Percentiles rank a stretch among this genome's conserved stretches.
phyloP scores from a whole-genome alignment of 2,888 invertebrate species.

The Rhamphomyia laevipes region DNA sequence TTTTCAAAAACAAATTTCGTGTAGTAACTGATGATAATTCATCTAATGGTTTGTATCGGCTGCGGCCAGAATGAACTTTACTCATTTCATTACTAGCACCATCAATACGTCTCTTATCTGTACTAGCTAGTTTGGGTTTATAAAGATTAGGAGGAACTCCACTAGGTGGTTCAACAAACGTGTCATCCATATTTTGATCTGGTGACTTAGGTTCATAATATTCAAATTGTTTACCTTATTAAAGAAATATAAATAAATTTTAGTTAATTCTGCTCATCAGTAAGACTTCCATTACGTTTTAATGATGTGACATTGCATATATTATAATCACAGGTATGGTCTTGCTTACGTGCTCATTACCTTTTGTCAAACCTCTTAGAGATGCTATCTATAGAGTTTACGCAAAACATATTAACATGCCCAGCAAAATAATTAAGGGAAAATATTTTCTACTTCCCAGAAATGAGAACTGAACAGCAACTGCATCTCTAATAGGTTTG shows the following conservation, averaged over 20 bases:
- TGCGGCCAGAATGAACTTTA: not conserved
- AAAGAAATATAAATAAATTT: not conserved
- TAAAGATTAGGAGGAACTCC: not conserved
- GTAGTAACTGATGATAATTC: conserved; percentile 8
- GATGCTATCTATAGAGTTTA: too few species aligned
- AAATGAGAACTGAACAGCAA: too few species aligned
- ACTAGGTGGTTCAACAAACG: not conserved
- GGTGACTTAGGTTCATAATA: conserved; percentile 34
- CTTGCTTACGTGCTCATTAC: too few species aligned
- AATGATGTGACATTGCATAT: too few species aligned
- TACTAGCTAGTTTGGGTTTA: not conserved
- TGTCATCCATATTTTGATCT: conserved; percentile 21
- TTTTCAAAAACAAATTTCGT: conserved; percentile 21
- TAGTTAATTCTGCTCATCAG: not conserved
- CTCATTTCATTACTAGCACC: not conserved
- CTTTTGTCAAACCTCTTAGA: too few species aligned
- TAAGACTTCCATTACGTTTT: too few species aligned
- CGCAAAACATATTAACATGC: too few species aligned
- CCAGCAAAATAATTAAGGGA: too few species aligned
- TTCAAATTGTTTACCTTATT: conserved; percentile 29
- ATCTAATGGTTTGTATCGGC: not conserved
- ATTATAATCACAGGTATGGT: too few species aligned
- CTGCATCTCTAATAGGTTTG: too few species aligned
- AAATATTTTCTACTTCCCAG: too few species aligned
- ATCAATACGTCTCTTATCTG: conserved; percentile 1